Base-by-base conservation (phyloP, 2,888 invertebrate genomes). In the Geophilus truncorum region DNA sequence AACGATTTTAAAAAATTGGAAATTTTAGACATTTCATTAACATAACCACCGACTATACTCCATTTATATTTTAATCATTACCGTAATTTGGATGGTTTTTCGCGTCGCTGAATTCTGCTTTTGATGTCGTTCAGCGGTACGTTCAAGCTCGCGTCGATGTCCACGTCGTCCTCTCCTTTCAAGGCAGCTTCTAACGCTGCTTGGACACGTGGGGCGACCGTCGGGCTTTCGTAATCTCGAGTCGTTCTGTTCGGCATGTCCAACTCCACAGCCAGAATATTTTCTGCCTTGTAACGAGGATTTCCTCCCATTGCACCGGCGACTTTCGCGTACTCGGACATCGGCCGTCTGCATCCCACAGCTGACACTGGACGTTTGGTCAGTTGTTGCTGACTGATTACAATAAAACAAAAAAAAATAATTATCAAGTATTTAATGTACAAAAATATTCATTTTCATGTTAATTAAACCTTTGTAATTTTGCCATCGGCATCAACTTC, bases 201-300 rank as follows among this genome's bases (percentile, higher is more conserved):
- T 85, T 92, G 91, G 82, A 93, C 90, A 81, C 91, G 90, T 0
- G 93, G 92, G n/a, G 92, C 92, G 77, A 92, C 90, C 0, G 89
- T 88, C 0, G 93, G 93, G 62, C 91, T 91, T 83, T 90, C 90
- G 87, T 94, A 94, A 84, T 92, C 91, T 84, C 92, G 89, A 0
- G 94, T 94, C 81, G 94, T 94, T 85, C 93, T 87, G 79, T 92
- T 90, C 57, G 93, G 93, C 90, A 93, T 91, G 85, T 94, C 92
- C 83, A 94, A 88, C 84, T 92, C 91, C 83, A 94, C 89, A 84
- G 91, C 90, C 83, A 94, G 88, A 82, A 94, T 91, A 88, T 93
- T 93, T 86, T 94, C 93, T 70, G 89, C 90, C 89, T 87, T 88
- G 81, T 88, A 89, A 83, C 89, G 84, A 25, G 87, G 87, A 83